Conservation (phyloP, 2,797 vertebrate genomes). For the Crossoptilon crossoptilon region DNA sequence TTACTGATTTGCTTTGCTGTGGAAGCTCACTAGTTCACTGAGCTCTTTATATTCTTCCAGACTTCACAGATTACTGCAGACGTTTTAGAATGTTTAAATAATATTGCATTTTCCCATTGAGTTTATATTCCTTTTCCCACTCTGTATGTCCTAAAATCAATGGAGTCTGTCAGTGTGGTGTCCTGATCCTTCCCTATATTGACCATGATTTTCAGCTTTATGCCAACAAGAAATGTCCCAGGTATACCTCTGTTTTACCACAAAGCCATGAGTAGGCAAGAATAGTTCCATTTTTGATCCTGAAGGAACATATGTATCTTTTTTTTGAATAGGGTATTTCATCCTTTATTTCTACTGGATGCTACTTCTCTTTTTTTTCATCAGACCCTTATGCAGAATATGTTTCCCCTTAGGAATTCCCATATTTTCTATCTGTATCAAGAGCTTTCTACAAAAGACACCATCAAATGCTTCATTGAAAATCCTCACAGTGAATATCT, state of each 20-base stretch:
- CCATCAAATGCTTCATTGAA: background rate
- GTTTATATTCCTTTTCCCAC: background rate
- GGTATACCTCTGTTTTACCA: background rate
- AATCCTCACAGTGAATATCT: background rate
- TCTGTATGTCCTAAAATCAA: background rate
- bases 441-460: background rate
- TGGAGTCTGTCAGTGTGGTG: background rate
- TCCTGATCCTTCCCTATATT: background rate
- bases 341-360: background rate
- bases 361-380: background rate
- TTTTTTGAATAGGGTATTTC: background rate
- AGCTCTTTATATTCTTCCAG: background rate
- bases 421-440: background rate
- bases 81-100: background rate
- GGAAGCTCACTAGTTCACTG: background rate
- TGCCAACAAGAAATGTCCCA: background rate
- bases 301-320: background rate
- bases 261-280: background rate
- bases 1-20: background rate
- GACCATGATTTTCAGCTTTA: background rate
- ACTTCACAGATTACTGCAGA: background rate
- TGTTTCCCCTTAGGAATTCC: background rate
- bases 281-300: background rate
- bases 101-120: background rate
- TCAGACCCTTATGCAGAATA: background rate